Percentiles rank a stretch among this genome's conserved stretches.
Conservation (phyloP, 2,888 invertebrate genomes). For the Epirrita christyi region DNA sequence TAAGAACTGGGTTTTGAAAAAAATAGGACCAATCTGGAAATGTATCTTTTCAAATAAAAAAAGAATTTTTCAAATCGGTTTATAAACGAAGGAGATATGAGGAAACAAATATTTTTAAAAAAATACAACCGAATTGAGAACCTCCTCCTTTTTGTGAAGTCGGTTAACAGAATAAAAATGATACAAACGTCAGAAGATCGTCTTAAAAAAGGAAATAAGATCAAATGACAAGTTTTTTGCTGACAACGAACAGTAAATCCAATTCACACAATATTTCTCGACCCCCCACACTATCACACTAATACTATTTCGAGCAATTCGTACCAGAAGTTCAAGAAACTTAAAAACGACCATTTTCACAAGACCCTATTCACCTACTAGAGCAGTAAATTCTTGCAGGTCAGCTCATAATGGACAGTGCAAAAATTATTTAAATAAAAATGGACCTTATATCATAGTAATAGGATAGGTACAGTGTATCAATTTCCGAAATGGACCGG, state of each 20-base stretch:
- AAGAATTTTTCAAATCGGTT: too few species aligned
- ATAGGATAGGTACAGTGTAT: slow-evolving; percentile 61
- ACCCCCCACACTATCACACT: slow-evolving; percentile 59
- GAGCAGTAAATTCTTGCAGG: slow-evolving; percentile 32
- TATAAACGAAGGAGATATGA: too few species aligned
- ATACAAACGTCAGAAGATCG: too few species aligned
- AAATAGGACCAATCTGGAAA: too few species aligned
- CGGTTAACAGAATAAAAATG: too few species aligned
- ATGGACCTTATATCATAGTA: slow-evolving; percentile 44
- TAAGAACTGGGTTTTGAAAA: too few species aligned
- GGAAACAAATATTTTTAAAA: too few species aligned
- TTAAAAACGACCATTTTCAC: slow-evolving; percentile 51
- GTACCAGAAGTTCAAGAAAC: slow-evolving; percentile 69
- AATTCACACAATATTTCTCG: slow-evolving; percentile 50
- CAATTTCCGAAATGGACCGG: slow-evolving; percentile 79
- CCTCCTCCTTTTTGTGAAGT: too few species aligned
- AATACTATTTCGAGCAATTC: slow-evolving; percentile 76
- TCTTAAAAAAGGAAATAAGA: background rate
- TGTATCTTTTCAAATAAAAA: too few species aligned
- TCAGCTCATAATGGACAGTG: slow-evolving; percentile 53
- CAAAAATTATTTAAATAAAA: slow-evolving; percentile 37
- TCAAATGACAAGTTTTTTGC: slow-evolving; percentile 27
- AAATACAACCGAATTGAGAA: too few species aligned
- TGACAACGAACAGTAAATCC: slow-evolving; percentile 41
- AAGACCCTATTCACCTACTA: slow-evolving; percentile 18